These are phyloP conservation scores for Bovichtus diacanthus DNA, from an alignment of 2,797 vertebrate genomes.

Conservation along the genomic window DNA sequence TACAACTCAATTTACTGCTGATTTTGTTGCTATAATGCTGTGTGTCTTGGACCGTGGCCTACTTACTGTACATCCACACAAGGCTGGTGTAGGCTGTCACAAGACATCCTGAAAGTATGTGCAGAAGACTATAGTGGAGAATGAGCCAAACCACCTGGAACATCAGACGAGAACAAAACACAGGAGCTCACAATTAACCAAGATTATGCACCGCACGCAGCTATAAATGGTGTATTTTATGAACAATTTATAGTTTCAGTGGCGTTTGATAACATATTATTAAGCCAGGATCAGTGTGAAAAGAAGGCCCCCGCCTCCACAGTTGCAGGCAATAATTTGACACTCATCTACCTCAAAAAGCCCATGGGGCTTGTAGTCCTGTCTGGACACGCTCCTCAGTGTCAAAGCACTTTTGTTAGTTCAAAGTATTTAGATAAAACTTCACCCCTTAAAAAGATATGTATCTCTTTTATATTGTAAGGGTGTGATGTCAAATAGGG, in stretches of 20 bases:
- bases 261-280: slow-evolving; percentile 51
- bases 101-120: slow-evolving; percentile 10
- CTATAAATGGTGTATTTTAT: slow-evolving; percentile 41
- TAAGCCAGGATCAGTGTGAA: slow-evolving; percentile 50
- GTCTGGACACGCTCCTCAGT: slow-evolving; percentile 66
- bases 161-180: slow-evolving; percentile 1
- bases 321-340: slow-evolving; percentile 70
- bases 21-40: neutral
- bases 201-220: slow-evolving; percentile 10
- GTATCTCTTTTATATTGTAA: slow-evolving; percentile 17
- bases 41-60: neutral
- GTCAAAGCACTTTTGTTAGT: slow-evolving; percentile 61
- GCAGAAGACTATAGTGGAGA: neutral
- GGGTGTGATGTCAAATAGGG: slow-evolving; percentile 10
- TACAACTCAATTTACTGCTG: neutral
- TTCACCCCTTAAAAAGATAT: slow-evolving; percentile 37
- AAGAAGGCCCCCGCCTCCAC: slow-evolving; percentile 42
- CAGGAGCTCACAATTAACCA: slow-evolving; percentile 7
- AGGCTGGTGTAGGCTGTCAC: neutral
- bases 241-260: slow-evolving; percentile 42
- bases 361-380: slow-evolving; percentile 62
- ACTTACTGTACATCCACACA: neutral
- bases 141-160: neutral
- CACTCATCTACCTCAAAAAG: slow-evolving; percentile 53
- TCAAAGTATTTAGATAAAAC: slow-evolving; percentile 65